Percentiles rank a stretch among this genome's conserved stretches.
Conservation (phyloP, 2,797 vertebrate species). For the Coracias cyanogaster region DNA sequence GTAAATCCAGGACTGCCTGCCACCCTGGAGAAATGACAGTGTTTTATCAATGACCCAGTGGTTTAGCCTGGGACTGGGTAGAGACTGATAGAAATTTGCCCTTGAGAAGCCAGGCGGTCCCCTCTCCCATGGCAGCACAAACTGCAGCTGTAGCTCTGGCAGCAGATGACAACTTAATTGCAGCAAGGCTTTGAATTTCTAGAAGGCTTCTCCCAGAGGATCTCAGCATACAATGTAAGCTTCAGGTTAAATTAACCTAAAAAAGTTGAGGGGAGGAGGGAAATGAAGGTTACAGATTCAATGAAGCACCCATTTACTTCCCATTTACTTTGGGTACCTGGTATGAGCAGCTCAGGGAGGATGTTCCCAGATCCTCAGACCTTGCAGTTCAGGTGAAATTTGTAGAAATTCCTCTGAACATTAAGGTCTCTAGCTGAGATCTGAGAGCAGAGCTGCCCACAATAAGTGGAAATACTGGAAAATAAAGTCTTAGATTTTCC, state of each 20-base stretch:
- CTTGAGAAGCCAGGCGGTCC: background rate
- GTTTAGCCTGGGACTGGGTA: background rate
- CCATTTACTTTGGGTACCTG: background rate
- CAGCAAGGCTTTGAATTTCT: background rate
- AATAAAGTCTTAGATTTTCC: background rate
- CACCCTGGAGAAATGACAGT: background rate
- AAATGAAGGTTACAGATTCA: background rate
- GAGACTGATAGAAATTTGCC: background rate
- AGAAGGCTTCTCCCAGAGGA: background rate
- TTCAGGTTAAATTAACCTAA: background rate
- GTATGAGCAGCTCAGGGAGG: accelerated
- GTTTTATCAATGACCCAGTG: background rate
- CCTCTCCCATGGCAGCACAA: background rate
- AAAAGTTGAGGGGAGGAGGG: background rate
- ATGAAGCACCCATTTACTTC: background rate
- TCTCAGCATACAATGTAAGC: background rate
- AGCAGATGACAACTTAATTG: background rate
- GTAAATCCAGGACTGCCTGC: background rate
- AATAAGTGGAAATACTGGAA: background rate
- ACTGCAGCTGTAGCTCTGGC: background rate
- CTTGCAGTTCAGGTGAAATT: background rate
- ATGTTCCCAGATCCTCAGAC: background rate
- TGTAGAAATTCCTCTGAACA: background rate
- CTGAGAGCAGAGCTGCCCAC: background rate
- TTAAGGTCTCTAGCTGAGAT: background rate